Evolutionary conservation across 2,797 vertebrate species (phyloP), one percentile per base, ranked within the genome.

Genomic region (Pelobates cultripes): DNA sequence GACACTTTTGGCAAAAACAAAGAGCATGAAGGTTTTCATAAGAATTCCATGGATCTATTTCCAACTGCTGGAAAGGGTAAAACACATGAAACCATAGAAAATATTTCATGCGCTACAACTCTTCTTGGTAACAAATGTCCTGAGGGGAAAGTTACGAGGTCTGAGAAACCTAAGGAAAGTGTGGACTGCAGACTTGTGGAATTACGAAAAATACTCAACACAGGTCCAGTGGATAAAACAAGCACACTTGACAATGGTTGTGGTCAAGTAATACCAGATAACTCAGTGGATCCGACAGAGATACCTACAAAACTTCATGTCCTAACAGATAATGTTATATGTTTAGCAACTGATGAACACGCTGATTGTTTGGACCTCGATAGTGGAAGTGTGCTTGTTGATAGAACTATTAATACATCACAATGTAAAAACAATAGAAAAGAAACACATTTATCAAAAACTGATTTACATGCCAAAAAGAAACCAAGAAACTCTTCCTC

Each of bases 331-430:
- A 43, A 68, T 3, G 68, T 9, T 3, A 43, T 3, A 5, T n/a
- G 14, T 45, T 40, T 28, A 17, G 43, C 7, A n/a, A 44, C 47
- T 74, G n/a, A 14, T 13, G 43, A 17, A 9, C 42, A 47, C 55
- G n/a, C 44, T 17, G 53, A 45, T 45, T 3, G n/a, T 15, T n/a
- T 44, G 2, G 61, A 12, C n/a, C 7, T 57, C 40, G 15, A 63
- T 14, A 76, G 40, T 1, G 75, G n/a, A 9, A 9, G 5, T 8
- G 42, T 4, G 4, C 51, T 28, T 17, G 15, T 3, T 55, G 79
- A 72, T 51, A 75, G 68, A 75, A 70, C 69, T 77, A 17, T 17
- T 71, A n/a, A 51, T 71, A 51, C 8, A 6, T 64, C 43, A 70
- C 4, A 14, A 53, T 9, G 8, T 69, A 43, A 40, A 7, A 7